Percentiles rank a stretch among this genome's conserved stretches.
phyloP scores from a whole-genome alignment of 2,888 invertebrate genomes.

The Mimumesa dahlbomi region DNA sequence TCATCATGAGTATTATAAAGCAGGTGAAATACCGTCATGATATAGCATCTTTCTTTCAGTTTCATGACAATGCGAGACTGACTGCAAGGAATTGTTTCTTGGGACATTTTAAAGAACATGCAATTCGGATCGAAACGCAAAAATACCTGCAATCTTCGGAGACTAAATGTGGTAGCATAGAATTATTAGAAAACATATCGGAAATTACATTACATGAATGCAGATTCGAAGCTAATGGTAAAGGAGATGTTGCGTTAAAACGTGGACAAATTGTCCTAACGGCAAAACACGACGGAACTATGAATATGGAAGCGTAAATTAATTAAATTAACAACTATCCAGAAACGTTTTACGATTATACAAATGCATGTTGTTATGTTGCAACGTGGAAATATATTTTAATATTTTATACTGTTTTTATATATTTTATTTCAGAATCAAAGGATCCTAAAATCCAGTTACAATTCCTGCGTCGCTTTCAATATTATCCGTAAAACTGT shows the following conservation, averaged over 20 bases:
- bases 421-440: too few relatives aligned
- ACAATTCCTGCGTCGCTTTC: too few relatives aligned
- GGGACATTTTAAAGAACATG: conserved; percentile 81
- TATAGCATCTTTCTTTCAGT: conserved; percentile 71
- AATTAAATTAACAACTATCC: conserved; percentile 8
- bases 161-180: conserved; percentile 65
- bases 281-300: conserved; percentile 51
- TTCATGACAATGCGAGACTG: conserved; percentile 80
- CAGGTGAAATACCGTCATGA: too few relatives aligned
- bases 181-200: conserved; percentile 65
- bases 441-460: too few relatives aligned
- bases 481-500: too few relatives aligned
- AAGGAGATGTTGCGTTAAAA: conserved; percentile 71
- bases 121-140: conserved; percentile 81
- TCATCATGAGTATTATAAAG: too few relatives aligned
- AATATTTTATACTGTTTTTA: too few relatives aligned
- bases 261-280: conserved; percentile 50
- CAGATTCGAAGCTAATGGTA: conserved; percentile 70
- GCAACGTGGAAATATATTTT: too few relatives aligned
- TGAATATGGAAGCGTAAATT: conserved; percentile 60
- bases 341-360: conserved; percentile 4
- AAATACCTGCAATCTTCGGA: conserved; percentile 66
- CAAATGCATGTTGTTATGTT: conserved; percentile 13
- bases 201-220: conserved; percentile 71
- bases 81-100: conserved; percentile 77